Percentiles rank a stretch among this genome's conserved stretches.
These are phyloP conservation scores for Caradrina kadenii DNA, from an alignment of 2,888 invertebrate genomes.

Conservation along the genomic window DNA sequence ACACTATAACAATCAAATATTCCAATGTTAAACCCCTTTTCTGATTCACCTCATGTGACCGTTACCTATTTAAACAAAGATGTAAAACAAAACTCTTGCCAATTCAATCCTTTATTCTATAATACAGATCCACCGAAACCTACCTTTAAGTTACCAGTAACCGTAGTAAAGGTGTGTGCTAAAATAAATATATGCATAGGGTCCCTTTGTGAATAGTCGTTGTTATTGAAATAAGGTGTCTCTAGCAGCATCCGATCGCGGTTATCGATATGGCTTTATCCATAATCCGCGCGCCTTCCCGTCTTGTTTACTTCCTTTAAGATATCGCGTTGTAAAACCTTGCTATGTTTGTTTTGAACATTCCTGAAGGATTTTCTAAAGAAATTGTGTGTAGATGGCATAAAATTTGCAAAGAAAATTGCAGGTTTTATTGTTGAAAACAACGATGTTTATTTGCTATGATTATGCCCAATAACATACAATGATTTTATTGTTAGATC, in stretches of 20 bases:
- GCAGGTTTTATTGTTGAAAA: constrained; percentile 2
- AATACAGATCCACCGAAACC: constrained; percentile 17
- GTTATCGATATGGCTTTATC: constrained; percentile 81
- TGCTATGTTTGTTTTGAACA: constrained; percentile 54
- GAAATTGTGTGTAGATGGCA: constrained; percentile 21
- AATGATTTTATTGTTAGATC: too few species aligned
- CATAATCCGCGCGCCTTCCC: constrained; percentile 75
- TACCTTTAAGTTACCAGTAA: constrained; percentile 43
- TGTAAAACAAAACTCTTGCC: neutral
- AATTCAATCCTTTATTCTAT: constrained; percentile 22
- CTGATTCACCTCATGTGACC: too few species aligned
- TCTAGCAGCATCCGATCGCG: constrained; percentile 76
- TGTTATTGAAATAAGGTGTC: constrained; percentile 86
- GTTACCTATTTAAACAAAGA: too few species aligned
- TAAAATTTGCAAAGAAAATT: constrained; percentile 1
- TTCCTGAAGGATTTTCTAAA: constrained; percentile 41
- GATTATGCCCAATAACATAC: too few species aligned
- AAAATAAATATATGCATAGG: constrained; percentile 76
- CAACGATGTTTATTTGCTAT: too few species aligned
- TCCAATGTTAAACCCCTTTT: too few species aligned
- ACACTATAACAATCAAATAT: too few species aligned
- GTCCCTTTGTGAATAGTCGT: constrained; percentile 78
- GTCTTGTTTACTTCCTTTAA: constrained; percentile 73
- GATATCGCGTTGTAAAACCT: constrained; percentile 70
- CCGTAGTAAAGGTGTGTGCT: constrained; percentile 68